Conservation (phyloP, 2,797 vertebrate genomes). For the Zenarchopterus dispar region DNA sequence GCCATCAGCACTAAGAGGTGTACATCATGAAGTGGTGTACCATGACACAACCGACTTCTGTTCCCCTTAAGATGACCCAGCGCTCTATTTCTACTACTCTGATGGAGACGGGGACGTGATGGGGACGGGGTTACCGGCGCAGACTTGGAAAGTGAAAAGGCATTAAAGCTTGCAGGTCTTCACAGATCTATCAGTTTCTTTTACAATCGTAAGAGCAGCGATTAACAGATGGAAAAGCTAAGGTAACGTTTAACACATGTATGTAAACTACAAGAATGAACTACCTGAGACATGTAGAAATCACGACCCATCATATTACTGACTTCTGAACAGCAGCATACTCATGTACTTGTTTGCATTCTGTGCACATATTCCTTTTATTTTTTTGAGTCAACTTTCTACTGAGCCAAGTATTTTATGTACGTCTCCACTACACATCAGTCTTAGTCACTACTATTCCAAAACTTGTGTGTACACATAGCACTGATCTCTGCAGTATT, state of each 20-base stretch:
- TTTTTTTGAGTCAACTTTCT: conserved; percentile 60
- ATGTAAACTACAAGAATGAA: conserved; percentile 35
- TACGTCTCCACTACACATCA: conserved; percentile 67
- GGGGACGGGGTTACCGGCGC: neutral
- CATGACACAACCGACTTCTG: conserved; percentile 31
- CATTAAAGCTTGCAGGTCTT: no score
- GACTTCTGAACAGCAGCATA: conserved; percentile 67
- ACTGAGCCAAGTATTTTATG: conserved; percentile 79
- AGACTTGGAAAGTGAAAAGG: neutral
- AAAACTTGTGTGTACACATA: conserved; percentile 51
- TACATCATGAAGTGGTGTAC: conserved; percentile 26
- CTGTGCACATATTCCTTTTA: conserved; percentile 75
- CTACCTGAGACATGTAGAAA: conserved; percentile 15
- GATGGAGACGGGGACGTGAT: conserved; percentile 19
- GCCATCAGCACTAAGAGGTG: conserved; percentile 55
- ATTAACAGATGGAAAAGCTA: conserved; percentile 31
- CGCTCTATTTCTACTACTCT: conserved; percentile 53
- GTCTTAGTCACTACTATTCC: conserved; percentile 76
- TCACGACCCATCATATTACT: conserved; percentile 11
- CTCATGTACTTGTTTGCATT: conserved; percentile 65
- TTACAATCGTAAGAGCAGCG: no score
- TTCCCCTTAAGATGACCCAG: conserved; percentile 81
- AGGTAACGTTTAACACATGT: conserved; percentile 37
- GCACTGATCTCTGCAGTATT: conserved; percentile 78
- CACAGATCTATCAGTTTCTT: no score